Evolutionary conservation across 2,888 invertebrate genomes (phyloP), one percentile per base, ranked within the genome.

Genomic region (Pyrocoelia pectoralis): DNA sequence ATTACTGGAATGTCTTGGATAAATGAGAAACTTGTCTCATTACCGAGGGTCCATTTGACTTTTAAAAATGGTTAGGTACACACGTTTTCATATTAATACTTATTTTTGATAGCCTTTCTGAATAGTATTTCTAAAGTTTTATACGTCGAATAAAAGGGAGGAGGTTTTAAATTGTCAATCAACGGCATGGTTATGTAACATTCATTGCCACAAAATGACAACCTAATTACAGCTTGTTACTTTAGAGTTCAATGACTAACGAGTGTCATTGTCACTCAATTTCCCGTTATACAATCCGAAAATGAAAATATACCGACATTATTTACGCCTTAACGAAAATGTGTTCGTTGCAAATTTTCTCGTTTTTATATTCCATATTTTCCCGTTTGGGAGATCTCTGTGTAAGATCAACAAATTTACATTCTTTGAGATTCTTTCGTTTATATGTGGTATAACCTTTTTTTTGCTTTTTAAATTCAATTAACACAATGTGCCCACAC

Each of bases 181-280:
- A 61, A 56, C 53, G 53, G 56, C 64, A 56, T 52, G 53, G 29
- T 61, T 60, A 56, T 41, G 61, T 61, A 65, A 61, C 60, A 57
- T 61, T 61, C 54, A 40, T 57, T 46, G 57, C 57, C 65, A 49
- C 50, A 57, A 33, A 65, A 65, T 65, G 65, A 65, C 65, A 65
- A 61, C 56, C 61, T 61, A 65, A 65, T 65, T 65, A 65, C 38
- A 48, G 49, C 65, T 61, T 57, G 65, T 61, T 65, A 61, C 61
- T 65, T 65, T 57, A 60, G 48, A 48, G 57, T 60, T 61, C 61
- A 61, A 57, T 65, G 54, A 54, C 59, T 65, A 65, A 65, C 61
- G 65, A 61, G 57, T 61, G 56, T 50, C 65, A 52, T 61, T 61
- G 61, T 65, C 65, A 61, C 53, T 65, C 43, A 56, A 57, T 59